These are phyloP conservation scores for Lindbergichthys nudifrons DNA, from an alignment of 2,797 vertebrate genomes.

Conservation along the genomic window DNA sequence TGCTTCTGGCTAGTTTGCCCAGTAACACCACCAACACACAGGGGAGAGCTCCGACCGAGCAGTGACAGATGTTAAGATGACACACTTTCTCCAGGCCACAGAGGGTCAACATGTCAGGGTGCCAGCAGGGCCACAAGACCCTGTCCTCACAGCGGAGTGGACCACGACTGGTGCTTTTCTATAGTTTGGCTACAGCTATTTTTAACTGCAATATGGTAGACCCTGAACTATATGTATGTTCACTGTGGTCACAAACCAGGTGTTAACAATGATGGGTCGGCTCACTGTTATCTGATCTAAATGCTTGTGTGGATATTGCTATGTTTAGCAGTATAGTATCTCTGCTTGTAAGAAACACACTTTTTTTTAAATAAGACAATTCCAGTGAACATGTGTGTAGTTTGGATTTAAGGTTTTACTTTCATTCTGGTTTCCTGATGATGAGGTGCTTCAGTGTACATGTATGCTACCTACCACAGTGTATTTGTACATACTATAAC, in stretches of 20 bases:
- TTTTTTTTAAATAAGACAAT: conserved; percentile 7
- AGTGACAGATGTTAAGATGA: conserved; percentile 79
- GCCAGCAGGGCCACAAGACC: conserved; percentile 62
- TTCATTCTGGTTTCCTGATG: conserved; percentile 21
- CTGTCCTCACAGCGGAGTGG: conserved; percentile 45
- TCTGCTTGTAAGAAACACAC: background rate
- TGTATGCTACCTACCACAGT: conserved; percentile 1
- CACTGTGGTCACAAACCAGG: conserved; percentile 3
- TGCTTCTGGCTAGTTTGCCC: conserved; percentile 72
- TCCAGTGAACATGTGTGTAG: conserved; percentile 12
- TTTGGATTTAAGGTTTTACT: conserved; percentile 15
- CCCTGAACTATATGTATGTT: conserved; percentile 33
- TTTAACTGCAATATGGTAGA: conserved; percentile 35
- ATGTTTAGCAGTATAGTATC: background rate
- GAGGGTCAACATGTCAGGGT: conserved; percentile 74
- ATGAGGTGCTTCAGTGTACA: conserved; percentile 2
- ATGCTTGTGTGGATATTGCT: background rate
- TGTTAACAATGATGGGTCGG: conserved; percentile 12
- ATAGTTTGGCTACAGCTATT: conserved; percentile 33
- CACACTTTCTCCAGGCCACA: conserved; percentile 76
- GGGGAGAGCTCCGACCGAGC: conserved; percentile 60
- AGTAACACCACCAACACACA: conserved; percentile 70
- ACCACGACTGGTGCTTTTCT: conserved; percentile 29
- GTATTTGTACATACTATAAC: conserved; percentile 18
- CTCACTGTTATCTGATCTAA: conserved; percentile 20